These are phyloP conservation scores for Crotalus tigris DNA, from an alignment of 2,113 vertebrate genomes.

Conservation along the genomic window DNA sequence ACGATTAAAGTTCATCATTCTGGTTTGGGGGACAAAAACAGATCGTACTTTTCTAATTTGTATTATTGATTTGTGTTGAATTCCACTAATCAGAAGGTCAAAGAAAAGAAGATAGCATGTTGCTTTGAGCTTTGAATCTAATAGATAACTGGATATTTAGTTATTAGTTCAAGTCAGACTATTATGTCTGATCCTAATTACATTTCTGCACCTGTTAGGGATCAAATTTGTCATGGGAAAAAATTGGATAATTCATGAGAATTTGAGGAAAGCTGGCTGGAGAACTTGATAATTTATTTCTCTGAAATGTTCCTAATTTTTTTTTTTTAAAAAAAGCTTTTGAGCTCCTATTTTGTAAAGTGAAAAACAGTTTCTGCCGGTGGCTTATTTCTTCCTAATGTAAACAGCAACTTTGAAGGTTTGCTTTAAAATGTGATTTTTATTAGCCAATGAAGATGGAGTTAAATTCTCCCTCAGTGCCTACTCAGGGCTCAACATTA, in stretches of 20 bases:
- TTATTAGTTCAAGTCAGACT: background rate
- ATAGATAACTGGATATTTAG: background rate
- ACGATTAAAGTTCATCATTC: background rate
- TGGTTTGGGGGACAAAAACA: background rate
- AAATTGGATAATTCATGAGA: background rate
- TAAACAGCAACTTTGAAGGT: background rate
- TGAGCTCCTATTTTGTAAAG: background rate
- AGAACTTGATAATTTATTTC: background rate
- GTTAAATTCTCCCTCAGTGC: background rate
- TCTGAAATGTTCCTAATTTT: background rate
- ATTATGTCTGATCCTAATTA: background rate
- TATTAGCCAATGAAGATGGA: background rate
- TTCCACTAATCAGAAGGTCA: background rate
- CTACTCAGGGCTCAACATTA: background rate
- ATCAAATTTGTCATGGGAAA: background rate
- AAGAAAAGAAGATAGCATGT: background rate
- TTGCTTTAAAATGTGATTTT: background rate
- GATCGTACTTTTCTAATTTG: background rate
- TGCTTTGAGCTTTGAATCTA: background rate
- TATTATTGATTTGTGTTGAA: background rate
- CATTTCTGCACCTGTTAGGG: background rate
- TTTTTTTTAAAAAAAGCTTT: background rate
- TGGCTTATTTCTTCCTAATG: background rate
- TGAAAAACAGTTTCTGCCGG: background rate
- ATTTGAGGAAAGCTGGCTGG: background rate